These are phyloP conservation scores for Aplodontia rufa DNA, from an alignment of 2,113 vertebrate genomes.

Conservation along the genomic window DNA sequence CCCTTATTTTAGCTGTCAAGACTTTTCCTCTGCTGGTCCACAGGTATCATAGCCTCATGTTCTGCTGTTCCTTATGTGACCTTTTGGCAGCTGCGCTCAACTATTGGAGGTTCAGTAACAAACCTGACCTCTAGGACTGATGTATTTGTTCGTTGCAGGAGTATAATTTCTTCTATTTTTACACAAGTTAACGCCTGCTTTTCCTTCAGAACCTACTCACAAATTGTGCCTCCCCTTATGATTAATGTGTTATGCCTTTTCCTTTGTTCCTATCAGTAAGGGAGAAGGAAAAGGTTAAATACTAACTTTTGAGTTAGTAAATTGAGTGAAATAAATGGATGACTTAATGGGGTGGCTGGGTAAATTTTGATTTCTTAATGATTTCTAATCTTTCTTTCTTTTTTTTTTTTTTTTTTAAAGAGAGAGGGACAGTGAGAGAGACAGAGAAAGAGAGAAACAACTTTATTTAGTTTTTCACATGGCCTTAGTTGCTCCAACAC, in stretches of 20 bases:
- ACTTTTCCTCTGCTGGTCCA: not conserved
- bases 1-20: not conserved
- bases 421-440: too few species aligned
- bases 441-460: too few species aligned
- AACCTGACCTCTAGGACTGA: not conserved
- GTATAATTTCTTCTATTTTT: not conserved
- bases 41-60: not conserved
- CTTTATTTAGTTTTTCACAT: too few species aligned
- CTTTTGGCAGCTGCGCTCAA: not conserved
- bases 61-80: not conserved
- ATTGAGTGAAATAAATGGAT: not conserved
- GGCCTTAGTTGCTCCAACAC: too few species aligned
- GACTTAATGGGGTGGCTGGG: not conserved
- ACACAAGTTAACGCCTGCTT: not conserved
- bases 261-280: not conserved
- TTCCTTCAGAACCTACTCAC: not conserved
- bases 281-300: not conserved
- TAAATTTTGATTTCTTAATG: not conserved
- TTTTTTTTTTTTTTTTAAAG: too few species aligned
- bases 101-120: not conserved
- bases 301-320: too few species aligned
- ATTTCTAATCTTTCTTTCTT: not conserved
- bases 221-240: not conserved
- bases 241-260: not conserved
- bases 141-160: not conserved